Percentiles rank a stretch among this genome's conserved stretches.
Conservation (phyloP, 2,888 invertebrate species). For the Mantis religiosa region DNA sequence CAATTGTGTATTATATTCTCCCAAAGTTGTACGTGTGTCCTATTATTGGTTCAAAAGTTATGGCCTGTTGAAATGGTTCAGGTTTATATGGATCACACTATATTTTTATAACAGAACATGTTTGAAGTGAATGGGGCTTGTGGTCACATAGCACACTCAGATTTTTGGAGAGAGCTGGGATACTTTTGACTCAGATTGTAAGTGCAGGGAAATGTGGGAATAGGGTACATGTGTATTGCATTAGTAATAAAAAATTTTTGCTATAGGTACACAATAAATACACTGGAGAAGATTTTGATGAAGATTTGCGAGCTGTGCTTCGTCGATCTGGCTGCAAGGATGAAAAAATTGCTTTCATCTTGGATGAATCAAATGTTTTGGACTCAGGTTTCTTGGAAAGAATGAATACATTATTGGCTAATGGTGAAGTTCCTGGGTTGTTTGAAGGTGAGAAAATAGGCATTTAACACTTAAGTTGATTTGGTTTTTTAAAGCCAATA, state of each 20-base stretch:
- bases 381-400: slow-evolving; percentile 98
- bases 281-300: slow-evolving; percentile 97
- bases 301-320: slow-evolving; percentile 87
- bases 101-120: too few relatives aligned
- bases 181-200: too few relatives aligned
- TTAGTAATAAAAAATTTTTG: background rate
- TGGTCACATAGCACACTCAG: too few relatives aligned
- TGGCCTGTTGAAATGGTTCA: too few relatives aligned
- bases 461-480: background rate
- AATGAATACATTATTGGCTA: slow-evolving; percentile 97
- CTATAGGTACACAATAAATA: slow-evolving; percentile 94
- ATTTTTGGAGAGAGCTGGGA: too few relatives aligned
- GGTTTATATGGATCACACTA: too few relatives aligned
- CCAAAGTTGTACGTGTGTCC: too few relatives aligned
- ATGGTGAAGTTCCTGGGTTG: slow-evolving; percentile 94
- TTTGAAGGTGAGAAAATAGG: slow-evolving; percentile 63
- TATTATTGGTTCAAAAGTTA: too few relatives aligned
- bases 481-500: background rate
- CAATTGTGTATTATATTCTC: too few relatives aligned
- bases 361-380: slow-evolving; percentile 97
- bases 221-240: background rate
- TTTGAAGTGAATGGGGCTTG: too few relatives aligned
- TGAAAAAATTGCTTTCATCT: slow-evolving; percentile 97
- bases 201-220: too few relatives aligned
- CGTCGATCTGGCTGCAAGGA: slow-evolving; percentile 87